Evolutionary conservation across 2,113 vertebrate genomes (phyloP), one percentile per base, ranked within the genome.

Genomic region (Ahaetulla prasina): DNA sequence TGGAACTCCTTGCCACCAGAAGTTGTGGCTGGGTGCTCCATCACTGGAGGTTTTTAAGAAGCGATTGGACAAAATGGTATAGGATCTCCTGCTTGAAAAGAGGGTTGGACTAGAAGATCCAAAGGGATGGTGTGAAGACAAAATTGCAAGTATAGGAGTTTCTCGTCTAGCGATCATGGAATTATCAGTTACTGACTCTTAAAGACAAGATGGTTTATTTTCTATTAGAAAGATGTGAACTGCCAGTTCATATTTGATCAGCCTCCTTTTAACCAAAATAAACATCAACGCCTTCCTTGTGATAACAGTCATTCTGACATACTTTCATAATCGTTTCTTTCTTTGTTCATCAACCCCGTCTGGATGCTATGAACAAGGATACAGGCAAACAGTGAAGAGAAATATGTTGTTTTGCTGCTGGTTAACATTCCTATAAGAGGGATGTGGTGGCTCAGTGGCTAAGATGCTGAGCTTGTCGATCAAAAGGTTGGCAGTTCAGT

Each of bases 341-440:
- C 16, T 85, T 85, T 84, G 25, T 91, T 92, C 93, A 91, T 92
- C 93, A 91, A 94, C 86, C 92, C 95, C 95, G 94, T 95, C 91
- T 96, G 95, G 93, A 96, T 91, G 93, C 95, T 94, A 88, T 96
- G 96, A 95, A 93, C 92, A 55, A 89, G 94, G 94, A 94, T 95
- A 95, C 91, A 88, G 90, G 27, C 39, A 92, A 91, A 95, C 91
- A 92, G 93, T 91, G 95, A 96, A 93, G 91, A 85, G 93, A 94
- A 93, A 94, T 63, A 4, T 43, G 94, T 92, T 92, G 60, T 93
- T 95, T 86, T 91, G 94, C 87, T 68, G 91, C 89, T 74, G n/a
- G 18, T 54, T 86, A 45, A 89, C 94, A 94, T 92, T 95, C 91
- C 88, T 91, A 60, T n/a, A n/a, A n/a, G n/a, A n/a, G n/a, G n/a